Conservation (phyloP, 2,113 vertebrate genomes). For the Protobothrops mucrosquamatus region DNA sequence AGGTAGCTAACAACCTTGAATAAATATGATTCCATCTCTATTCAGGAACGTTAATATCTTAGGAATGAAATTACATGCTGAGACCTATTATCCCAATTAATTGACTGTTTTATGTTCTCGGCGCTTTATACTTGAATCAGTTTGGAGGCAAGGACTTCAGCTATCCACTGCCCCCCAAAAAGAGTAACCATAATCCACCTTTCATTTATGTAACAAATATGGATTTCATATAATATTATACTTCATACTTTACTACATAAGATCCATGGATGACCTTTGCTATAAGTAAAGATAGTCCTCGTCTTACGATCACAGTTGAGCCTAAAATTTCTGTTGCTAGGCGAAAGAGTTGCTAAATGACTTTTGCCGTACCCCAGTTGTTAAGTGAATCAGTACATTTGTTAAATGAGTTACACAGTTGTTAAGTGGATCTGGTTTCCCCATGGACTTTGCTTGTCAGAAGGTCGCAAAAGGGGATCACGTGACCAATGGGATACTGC, state of each 20-base stretch:
- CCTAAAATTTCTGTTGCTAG: neutral
- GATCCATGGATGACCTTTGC: constrained; percentile 66
- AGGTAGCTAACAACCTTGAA: constrained; percentile 83
- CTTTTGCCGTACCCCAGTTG: neutral
- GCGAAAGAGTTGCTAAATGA: neutral
- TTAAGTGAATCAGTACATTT: neutral
- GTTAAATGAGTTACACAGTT: neutral
- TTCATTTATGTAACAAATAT: constrained; percentile 74
- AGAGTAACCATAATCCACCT: constrained; percentile 66
- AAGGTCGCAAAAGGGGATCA: no score
- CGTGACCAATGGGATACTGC: no score
- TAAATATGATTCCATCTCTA: constrained; percentile 76
- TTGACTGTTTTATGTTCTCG: constrained; percentile 84
- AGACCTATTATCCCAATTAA: constrained; percentile 88
- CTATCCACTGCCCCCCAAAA: constrained; percentile 65
- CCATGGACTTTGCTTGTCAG: neutral
- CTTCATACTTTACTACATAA: constrained; percentile 65
- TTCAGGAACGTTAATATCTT: constrained; percentile 74
- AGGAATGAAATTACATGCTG: constrained; percentile 84
- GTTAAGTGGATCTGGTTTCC: neutral
- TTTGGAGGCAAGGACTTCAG: constrained; percentile 70
- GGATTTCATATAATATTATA: constrained; percentile 70
- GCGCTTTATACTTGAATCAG: constrained; percentile 73
- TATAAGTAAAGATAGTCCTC: constrained; percentile 47
- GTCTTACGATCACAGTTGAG: neutral